A percentile compares a stretch with the other conserved stretches of the same genome.
Conservation (phyloP, 2,797 vertebrate genomes). For the Oryzias dopingdopingensis region DNA sequence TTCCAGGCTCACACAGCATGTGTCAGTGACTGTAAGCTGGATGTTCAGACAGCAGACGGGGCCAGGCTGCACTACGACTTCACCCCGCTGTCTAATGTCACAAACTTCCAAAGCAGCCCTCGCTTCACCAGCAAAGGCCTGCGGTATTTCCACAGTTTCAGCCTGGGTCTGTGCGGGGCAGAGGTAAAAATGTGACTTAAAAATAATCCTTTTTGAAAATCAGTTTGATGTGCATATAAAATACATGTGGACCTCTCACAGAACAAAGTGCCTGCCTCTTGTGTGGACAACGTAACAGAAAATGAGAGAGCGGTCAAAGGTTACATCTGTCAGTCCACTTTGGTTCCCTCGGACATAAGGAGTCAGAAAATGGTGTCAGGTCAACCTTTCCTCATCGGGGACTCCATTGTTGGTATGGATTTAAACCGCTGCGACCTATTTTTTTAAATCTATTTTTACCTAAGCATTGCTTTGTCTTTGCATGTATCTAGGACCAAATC, state of each 20-base stretch:
- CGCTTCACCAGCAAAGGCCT: constrained; percentile 91
- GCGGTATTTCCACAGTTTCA: constrained; percentile 87
- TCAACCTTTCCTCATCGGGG: constrained; percentile 88
- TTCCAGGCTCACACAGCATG: constrained; percentile 84
- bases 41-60: constrained; percentile 39
- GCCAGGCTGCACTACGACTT: constrained; percentile 81
- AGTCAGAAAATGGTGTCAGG: constrained; percentile 85
- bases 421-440: neutral
- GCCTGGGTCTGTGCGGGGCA: constrained; percentile 85
- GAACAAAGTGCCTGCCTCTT: constrained; percentile 80
- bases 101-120: constrained; percentile 76
- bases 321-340: constrained; percentile 86
- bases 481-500: too few species aligned
- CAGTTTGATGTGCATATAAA: neutral
- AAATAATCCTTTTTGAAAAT: neutral
- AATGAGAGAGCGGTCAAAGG: constrained; percentile 77
- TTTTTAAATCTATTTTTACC: neutral
- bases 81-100: constrained; percentile 72
- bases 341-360: constrained; percentile 85
- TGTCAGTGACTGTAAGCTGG: constrained; percentile 84
- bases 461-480: neutral
- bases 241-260: constrained; percentile 45
- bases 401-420: constrained; percentile 82
- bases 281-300: constrained; percentile 88
- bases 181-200: constrained; percentile 74